Base-by-base conservation (phyloP, 2,113 vertebrate species). In the Oostethus manadensis region DNA sequence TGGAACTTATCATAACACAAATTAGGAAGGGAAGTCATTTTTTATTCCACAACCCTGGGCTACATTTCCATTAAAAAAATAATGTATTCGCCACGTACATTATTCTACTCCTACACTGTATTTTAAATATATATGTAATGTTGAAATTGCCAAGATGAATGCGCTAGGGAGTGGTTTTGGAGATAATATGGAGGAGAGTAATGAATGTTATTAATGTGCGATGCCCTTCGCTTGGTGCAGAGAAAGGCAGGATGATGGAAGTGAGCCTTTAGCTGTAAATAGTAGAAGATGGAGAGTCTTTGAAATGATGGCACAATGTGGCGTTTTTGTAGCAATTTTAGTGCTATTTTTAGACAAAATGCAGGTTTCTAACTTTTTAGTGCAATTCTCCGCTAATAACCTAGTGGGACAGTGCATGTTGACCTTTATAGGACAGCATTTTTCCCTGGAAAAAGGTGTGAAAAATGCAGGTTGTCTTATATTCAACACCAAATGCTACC, bases 1-100 rank as follows among this genome's bases (percentile, higher is more conserved):
- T 87, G 81, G 85, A 87, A 89, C 79, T 87, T 90, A 89, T 88
- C 85, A 86, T 89, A 89, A 87, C 83, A 88, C 76, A 87, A 89
- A 89, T 89, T 87, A 89, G 88, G 82, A 83, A 67, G 76, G 67
- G 78, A 77, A 70, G 74, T 83, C 80, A 86, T 87, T 89, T 82
- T 78, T 86, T 87, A 88, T 86, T 72, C 74, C 74, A 79, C 78
- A 77, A 83, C 85, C 82, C 68, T 62, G 81, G 87, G 85, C 83
- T 78, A 76, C 74, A 86, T 89, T 89, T 89, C 84, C 87, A 91
- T 88, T n/a, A 15, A 88, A 88, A 88, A 86, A 42, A 42, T 42
- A 42, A 42, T 42, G 38, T 42, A 14, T 88, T 87, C 86, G 80
- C 74, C 74, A 62, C 63, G 77, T 84, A 72, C 85, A 88, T 88